phyloP scores from a whole-genome alignment of 2,797 vertebrate genomes.

The Ciconia nigra region DNA sequence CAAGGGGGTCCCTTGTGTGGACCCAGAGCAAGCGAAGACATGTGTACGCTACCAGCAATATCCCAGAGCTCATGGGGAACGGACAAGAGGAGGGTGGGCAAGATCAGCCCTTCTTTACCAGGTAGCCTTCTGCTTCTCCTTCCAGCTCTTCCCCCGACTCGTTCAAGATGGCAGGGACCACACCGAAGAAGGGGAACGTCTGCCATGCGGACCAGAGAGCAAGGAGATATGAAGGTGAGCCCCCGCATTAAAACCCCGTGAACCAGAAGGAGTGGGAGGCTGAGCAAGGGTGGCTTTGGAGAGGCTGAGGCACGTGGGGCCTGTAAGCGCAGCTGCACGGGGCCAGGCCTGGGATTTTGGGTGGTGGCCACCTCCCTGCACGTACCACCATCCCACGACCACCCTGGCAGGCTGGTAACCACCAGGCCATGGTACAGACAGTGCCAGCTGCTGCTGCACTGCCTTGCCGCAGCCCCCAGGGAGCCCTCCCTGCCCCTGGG shows the following conservation, averaged over 20 bases:
- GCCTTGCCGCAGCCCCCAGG: fast-evolving
- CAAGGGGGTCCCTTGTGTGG: not conserved
- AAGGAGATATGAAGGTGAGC: not conserved
- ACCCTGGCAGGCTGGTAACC: not conserved
- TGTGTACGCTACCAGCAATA: not conserved
- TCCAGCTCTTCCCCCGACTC: constrained; percentile 95
- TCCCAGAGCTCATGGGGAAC: not conserved
- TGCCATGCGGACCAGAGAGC: constrained; percentile 52
- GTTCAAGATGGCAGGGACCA: constrained; percentile 91
- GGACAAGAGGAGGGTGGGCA: not conserved
- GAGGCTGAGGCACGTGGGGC: not conserved
- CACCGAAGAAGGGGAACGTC: constrained; percentile 96
- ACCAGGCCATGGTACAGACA: not conserved
- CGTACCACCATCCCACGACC: not conserved
- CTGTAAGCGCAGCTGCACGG: fast-evolving
- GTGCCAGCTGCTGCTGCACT: not conserved
- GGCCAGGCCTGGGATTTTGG: not conserved
- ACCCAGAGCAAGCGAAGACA: not conserved
- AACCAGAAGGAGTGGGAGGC: not conserved
- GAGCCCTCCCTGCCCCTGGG: not conserved
- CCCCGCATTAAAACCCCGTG: not conserved
- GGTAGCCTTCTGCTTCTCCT: constrained; percentile 92
- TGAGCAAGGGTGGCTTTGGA: not conserved
- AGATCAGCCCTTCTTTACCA: constrained; percentile 78
- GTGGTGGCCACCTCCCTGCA: not conserved